Evolutionary conservation across 1,140 invertebrate species (phyloP).

Genomic region (Solenopsis fugax): DNA sequence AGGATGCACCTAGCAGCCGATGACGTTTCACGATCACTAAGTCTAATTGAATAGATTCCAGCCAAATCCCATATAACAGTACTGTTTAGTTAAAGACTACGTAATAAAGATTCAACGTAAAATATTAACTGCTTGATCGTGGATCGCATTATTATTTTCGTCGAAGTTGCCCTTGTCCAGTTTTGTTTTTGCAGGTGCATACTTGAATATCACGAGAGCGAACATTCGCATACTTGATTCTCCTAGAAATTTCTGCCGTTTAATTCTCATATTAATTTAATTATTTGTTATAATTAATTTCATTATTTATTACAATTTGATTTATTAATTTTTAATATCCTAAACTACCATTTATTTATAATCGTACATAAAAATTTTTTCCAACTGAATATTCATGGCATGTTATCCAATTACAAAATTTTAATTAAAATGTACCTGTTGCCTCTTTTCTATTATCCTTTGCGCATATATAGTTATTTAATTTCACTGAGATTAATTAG

Average conservation of each 20-base stretch:
- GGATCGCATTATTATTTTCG: neutral
- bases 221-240: neutral
- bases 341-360: neutral
- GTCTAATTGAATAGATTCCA: neutral
- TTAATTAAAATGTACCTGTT: neutral
- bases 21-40: constrained; percentile 53
- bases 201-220: neutral
- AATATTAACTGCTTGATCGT: too few species aligned
- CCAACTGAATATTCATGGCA: neutral
- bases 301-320: neutral
- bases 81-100: neutral
- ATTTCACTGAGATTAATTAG: constrained; percentile 3
- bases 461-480: constrained; percentile 35
- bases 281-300: constrained; percentile 2
- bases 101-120: neutral
- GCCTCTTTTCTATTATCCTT: neutral
- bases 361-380: neutral
- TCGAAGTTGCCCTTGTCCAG: neutral
- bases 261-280: neutral
- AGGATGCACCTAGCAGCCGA: constrained; percentile 35
- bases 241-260: neutral
- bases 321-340: neutral
- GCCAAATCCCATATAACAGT: neutral
- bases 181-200: neutral
- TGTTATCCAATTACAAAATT: neutral